These are phyloP conservation scores for Xenentodon cancila DNA, from an alignment of 2,797 vertebrate species.

Conservation along the genomic window DNA sequence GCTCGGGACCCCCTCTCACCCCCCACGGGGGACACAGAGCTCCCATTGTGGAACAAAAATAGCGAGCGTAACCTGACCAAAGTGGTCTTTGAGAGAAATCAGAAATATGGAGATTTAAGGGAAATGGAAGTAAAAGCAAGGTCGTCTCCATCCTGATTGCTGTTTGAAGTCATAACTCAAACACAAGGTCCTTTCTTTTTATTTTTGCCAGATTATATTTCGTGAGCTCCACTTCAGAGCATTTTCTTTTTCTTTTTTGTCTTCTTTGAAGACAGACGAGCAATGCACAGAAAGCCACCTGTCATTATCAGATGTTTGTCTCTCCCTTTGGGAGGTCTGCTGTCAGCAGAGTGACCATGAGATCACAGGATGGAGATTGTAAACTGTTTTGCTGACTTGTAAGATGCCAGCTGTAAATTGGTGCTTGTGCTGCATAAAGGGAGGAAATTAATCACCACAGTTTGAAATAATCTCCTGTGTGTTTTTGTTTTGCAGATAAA, in stretches of 20 bases:
- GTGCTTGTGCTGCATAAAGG: constrained; percentile 6
- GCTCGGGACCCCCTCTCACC: constrained; percentile 53
- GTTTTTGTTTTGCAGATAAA: constrained; percentile 89
- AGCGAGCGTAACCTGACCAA: constrained; percentile 61
- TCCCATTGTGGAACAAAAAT: constrained; percentile 70
- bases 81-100: constrained; percentile 43
- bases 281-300: constrained; percentile 51
- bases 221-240: constrained; percentile 9
- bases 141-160: neutral
- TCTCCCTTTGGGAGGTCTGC: constrained; percentile 44
- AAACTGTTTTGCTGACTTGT: constrained; percentile 33
- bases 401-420: constrained; percentile 19
- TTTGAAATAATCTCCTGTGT: constrained; percentile 18
- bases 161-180: neutral
- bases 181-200: too few relatives aligned
- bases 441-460: constrained; percentile 13
- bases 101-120: constrained; percentile 24
- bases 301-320: constrained; percentile 62
- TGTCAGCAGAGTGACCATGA: constrained; percentile 35
- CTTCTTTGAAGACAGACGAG: neutral
- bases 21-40: constrained; percentile 56
- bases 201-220: too few relatives aligned
- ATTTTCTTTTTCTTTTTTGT: neutral
- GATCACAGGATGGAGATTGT: constrained; percentile 1
- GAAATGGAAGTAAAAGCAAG: neutral